Base-by-base conservation (phyloP, 2,888 invertebrate genomes). In the Macrosoma leucophasiata region DNA sequence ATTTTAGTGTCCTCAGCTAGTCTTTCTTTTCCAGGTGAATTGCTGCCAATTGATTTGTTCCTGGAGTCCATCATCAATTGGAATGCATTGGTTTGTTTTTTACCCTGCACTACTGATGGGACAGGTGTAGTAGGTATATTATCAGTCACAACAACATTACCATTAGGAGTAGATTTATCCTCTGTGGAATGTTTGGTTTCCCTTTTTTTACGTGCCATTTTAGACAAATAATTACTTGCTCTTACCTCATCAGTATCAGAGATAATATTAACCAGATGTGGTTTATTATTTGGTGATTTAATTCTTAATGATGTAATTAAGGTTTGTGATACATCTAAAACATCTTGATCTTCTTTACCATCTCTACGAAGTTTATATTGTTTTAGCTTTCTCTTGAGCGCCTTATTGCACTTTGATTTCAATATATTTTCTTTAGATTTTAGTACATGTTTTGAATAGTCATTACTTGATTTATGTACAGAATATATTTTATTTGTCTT, bases 11-110 rank as follows among this genome's bases (percentile, higher is more conserved):
- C 58, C 26, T 64, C 62, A 29, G 43, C 28, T 11, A 29, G 44
- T 50, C 60, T 67, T 26, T 84, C 84, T 67, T 87, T 88, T 0
- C 90, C 90, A 5, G 87, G 86, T 13, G 88, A 86, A 67, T 90
- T 91, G 12, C 69, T 65, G 2, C 90, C 90, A 41, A 90, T 85
- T 27, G 81, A 79, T 58, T 88, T 89, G 55, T 88, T 86, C 43
- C 90, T 78, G 10, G 88, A 87, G 44, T 87, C 88, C 91, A 91
- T 91, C 75, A 91, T 77, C 15, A 90, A 58, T 52, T 88, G 77
- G 62, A 91, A 91, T 18, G 88, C 90, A 82, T 90, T 70, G 32
- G 63, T 74, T 43, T 74, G 63, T 41, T 67, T 74, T 41, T 59
- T 71, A 13, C 63, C 63, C 38, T 65, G 55, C 29, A 33, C 51